These are phyloP conservation scores for Drosophila pseudoobscura DNA, from an alignment of 1,140 invertebrate genomes.

Conservation along the genomic window DNA sequence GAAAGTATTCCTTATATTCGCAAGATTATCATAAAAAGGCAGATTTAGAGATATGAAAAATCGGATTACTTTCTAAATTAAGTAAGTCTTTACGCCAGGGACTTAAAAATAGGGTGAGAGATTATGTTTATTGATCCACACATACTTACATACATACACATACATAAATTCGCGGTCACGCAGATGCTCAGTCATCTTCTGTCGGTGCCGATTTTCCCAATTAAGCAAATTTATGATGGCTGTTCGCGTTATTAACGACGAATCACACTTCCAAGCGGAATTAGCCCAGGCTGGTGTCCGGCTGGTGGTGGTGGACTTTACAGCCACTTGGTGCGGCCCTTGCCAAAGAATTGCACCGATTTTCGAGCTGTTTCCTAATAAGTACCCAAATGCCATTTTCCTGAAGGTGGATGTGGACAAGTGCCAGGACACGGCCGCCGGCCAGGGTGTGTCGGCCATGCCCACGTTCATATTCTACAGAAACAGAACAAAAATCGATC, in stretches of 20 bases:
- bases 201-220: slow-evolving; percentile 30
- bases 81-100: too few relatives aligned
- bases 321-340: slow-evolving; percentile 96
- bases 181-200: slow-evolving; percentile 51
- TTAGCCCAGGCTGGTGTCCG: slow-evolving; percentile 91
- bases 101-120: too few relatives aligned
- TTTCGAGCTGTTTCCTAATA: slow-evolving; percentile 92
- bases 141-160: too few relatives aligned
- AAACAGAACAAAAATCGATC: slow-evolving; percentile 92
- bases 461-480: slow-evolving; percentile 98
- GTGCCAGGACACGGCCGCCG: slow-evolving; percentile 92
- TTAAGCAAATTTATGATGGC: slow-evolving; percentile 52
- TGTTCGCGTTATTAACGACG: slow-evolving; percentile 84
- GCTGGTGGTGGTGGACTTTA: slow-evolving; percentile 97
- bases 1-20: too few relatives aligned
- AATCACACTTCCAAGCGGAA: slow-evolving; percentile 93
- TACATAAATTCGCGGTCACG: neutral
- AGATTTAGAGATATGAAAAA: too few relatives aligned
- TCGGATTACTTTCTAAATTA: too few relatives aligned
- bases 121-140: too few relatives aligned
- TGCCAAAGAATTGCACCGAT: slow-evolving; percentile 96
- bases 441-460: slow-evolving; percentile 96
- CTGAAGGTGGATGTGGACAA: slow-evolving; percentile 97
- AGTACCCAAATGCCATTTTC: slow-evolving; percentile 95
- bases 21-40: too few relatives aligned